A percentile compares a stretch with the other conserved stretches of the same genome.
phyloP scores from a whole-genome alignment of 2,113 vertebrate species.

The Amblyopsis rosae region DNA sequence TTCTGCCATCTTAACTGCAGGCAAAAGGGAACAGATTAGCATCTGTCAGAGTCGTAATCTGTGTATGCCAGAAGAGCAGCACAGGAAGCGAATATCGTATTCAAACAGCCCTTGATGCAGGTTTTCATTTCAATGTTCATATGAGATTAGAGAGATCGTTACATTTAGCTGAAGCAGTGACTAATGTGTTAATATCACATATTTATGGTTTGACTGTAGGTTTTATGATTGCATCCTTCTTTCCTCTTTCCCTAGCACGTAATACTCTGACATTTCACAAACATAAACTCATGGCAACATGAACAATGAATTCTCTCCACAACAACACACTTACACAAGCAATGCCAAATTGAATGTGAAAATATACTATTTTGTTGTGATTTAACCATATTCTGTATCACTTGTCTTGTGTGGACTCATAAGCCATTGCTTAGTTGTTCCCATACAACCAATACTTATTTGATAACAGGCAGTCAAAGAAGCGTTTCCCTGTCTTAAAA shows the following conservation, averaged over 20 bases:
- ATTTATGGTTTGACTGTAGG: constrained; percentile 34
- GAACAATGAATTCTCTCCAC: no score
- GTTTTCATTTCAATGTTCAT: constrained; percentile 37
- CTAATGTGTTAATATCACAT: no score
- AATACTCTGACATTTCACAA: background rate
- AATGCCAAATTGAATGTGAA: no score
- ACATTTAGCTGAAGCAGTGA: constrained; percentile 19
- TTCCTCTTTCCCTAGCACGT: background rate
- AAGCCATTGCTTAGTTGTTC: no score
- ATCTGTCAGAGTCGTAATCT: constrained; percentile 39
- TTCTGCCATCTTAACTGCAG: constrained; percentile 13
- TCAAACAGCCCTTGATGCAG: constrained; percentile 19
- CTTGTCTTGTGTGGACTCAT: no score
- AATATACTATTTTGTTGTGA: no score
- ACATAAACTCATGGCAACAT: no score
- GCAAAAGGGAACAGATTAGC: constrained; percentile 28
- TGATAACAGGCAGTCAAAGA: no score
- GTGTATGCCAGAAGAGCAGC: constrained; percentile 6
- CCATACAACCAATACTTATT: no score
- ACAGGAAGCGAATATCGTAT: constrained; percentile 18
- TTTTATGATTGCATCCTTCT: constrained; percentile 27
- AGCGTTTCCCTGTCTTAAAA: no score
- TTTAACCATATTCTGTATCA: no score
- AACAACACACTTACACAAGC: no score
- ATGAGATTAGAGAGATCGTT: constrained; percentile 35